Percentiles rank a stretch among this genome's conserved stretches.
These are phyloP conservation scores for Odiellus spinosus DNA, from an alignment of 2,888 invertebrate genomes.

Conservation along the genomic window DNA sequence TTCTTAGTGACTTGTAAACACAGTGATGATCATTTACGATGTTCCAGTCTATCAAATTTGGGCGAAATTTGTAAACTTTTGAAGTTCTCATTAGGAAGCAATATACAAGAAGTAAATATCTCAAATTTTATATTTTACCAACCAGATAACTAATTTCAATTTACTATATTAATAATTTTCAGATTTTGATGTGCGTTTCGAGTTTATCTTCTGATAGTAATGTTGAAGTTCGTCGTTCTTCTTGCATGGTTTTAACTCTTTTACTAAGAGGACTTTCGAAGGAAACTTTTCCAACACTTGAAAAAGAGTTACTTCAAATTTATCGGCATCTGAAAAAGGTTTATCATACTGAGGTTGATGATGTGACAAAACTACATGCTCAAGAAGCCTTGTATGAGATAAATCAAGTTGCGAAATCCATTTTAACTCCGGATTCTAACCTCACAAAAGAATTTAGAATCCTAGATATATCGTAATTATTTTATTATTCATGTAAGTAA, in stretches of 20 bases:
- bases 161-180: no score
- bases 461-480: no score
- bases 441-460: conserved; percentile 41
- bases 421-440: conserved; percentile 41
- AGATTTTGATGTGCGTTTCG: conserved; percentile 55
- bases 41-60: conserved; percentile 66
- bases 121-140: no score
- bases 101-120: conserved; percentile 52
- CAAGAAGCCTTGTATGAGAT: conserved; percentile 61
- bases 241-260: conserved; percentile 55
- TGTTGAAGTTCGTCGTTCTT: conserved; percentile 57
- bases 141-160: no score
- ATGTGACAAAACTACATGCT: conserved; percentile 53
- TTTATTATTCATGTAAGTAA: no score
- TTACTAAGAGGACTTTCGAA: conserved; percentile 56
- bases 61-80: conserved; percentile 61
- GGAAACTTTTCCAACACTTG: conserved; percentile 45
- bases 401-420: conserved; percentile 46
- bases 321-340: conserved; percentile 52
- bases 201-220: conserved; percentile 52
- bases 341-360: conserved; percentile 46
- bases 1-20: conserved; percentile 53
- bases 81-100: conserved; percentile 51
- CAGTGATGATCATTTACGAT: conserved; percentile 51
- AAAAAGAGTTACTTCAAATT: conserved; percentile 47